Conservation (phyloP, 2,113 vertebrate genomes). For the Petrocephalus microphthalmus region DNA sequence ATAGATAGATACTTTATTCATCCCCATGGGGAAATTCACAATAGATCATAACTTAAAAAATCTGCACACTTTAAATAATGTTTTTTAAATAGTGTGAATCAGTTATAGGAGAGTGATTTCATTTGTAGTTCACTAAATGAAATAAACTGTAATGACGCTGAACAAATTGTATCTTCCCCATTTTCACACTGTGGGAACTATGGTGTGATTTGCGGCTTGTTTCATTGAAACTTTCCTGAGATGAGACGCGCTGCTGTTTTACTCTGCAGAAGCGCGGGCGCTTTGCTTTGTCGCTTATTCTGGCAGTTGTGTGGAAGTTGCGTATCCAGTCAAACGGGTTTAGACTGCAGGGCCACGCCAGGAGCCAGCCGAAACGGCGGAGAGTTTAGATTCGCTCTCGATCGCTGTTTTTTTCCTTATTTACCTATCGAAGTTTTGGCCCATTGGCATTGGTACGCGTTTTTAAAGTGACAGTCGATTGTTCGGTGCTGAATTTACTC, state of each 20-base stretch:
- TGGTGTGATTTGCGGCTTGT: neutral
- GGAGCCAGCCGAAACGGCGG: slow-evolving; percentile 35
- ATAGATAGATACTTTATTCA: too few relatives aligned
- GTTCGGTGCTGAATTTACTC: neutral
- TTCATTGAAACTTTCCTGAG: neutral
- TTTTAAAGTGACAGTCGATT: neutral
- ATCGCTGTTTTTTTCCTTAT: neutral
- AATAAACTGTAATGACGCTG: neutral
- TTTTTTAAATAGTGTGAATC: neutral
- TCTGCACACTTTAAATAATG: neutral
- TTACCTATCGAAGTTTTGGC: neutral
- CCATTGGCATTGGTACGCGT: neutral
- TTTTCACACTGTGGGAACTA: neutral
- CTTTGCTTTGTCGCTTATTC: slow-evolving; percentile 54
- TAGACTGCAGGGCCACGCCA: slow-evolving; percentile 56
- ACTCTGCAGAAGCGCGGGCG: slow-evolving; percentile 46
- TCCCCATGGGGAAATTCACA: too few relatives aligned
- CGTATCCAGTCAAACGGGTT: slow-evolving; percentile 84
- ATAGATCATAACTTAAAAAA: neutral
- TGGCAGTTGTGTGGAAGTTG: slow-evolving; percentile 64
- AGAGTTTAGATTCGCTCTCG: slow-evolving; percentile 4
- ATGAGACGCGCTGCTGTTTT: neutral
- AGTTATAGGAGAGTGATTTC: too few relatives aligned
- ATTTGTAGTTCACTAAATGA: neutral
- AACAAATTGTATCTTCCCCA: neutral